A percentile compares a stretch with the other conserved stretches of the same genome.
Evolutionary conservation across 2,888 invertebrate species (phyloP).

Genomic region (Himalopsyche tibetana): DNA sequence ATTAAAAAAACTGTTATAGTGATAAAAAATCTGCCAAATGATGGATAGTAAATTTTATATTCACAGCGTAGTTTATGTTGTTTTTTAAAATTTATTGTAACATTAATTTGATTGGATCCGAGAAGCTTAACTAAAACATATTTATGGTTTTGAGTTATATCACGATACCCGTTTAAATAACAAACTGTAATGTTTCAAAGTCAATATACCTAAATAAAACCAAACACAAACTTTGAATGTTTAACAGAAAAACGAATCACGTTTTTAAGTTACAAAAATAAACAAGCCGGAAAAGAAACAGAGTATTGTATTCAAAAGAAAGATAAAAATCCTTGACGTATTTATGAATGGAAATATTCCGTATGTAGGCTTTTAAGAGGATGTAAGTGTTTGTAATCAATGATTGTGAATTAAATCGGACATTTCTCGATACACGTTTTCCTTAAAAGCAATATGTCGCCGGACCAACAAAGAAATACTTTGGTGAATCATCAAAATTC

Average conservation of each 20-base stretch:
- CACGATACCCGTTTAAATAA: too few relatives aligned
- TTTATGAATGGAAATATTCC: conserved; percentile 14
- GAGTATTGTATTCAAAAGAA: background rate
- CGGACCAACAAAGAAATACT: background rate
- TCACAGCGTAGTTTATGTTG: too few relatives aligned
- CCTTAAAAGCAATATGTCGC: conserved; percentile 26
- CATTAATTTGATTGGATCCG: too few relatives aligned
- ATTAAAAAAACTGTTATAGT: too few relatives aligned
- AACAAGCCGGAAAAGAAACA: background rate
- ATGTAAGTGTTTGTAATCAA: conserved; percentile 20
- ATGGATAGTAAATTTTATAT: too few relatives aligned
- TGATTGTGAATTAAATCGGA: conserved; percentile 23
- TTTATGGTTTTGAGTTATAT: too few relatives aligned
- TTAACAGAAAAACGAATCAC: background rate
- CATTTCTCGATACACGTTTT: conserved; percentile 1
- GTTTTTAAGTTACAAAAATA: background rate
- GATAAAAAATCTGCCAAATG: too few relatives aligned
- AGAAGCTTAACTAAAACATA: too few relatives aligned
- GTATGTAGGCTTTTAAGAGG: background rate
- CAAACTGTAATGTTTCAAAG: too few relatives aligned
- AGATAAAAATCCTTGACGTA: conserved; percentile 12
- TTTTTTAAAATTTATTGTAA: too few relatives aligned
- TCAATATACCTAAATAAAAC: too few relatives aligned
- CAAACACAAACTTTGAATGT: background rate
- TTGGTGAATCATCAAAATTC: conserved; percentile 8